Evolutionary conservation across 2,888 invertebrate genomes (phyloP).

Genomic region (Drosophila colorata): DNA sequence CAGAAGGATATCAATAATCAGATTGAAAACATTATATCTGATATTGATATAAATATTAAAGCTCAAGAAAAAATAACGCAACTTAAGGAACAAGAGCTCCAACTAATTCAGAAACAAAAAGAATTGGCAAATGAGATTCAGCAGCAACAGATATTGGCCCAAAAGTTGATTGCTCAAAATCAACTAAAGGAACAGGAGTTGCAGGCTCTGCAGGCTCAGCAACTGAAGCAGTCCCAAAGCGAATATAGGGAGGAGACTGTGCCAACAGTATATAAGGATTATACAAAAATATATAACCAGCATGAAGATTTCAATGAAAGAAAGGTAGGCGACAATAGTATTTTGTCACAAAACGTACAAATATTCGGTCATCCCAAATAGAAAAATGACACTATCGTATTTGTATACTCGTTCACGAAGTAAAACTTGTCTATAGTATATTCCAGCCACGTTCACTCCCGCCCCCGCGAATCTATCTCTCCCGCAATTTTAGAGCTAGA

Average conservation of each 20-base stretch:
- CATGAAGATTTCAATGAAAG: conserved; percentile 14
- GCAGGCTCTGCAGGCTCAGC: conserved; percentile 37
- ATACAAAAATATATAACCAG: not conserved
- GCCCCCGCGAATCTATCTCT: too few relatives aligned
- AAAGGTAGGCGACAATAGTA: conserved; percentile 25
- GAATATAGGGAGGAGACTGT: not conserved
- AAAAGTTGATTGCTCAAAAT: conserved; percentile 67
- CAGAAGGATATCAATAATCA: conserved; percentile 83
- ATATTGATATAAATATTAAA: conserved; percentile 87
- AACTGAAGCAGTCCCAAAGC: not conserved
- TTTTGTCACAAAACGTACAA: not conserved
- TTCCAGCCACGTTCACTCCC: too few relatives aligned
- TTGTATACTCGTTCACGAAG: too few relatives aligned
- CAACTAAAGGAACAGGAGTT: conserved; percentile 59
- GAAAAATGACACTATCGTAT: too few relatives aligned
- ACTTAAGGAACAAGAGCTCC: conserved; percentile 71
- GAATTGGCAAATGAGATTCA: conserved; percentile 70
- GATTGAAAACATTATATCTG: conserved; percentile 87
- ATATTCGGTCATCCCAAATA: not conserved
- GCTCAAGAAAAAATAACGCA: conserved; percentile 84
- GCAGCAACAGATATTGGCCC: conserved; percentile 71
- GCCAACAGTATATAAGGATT: conserved; percentile 5
- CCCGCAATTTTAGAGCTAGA: too few relatives aligned
- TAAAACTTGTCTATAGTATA: too few relatives aligned
- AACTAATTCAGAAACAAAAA: conserved; percentile 73